Evolutionary conservation across 2,888 invertebrate species (phyloP), one percentile per base, ranked within the genome.

Genomic region (Hypomecis atomaria): DNA sequence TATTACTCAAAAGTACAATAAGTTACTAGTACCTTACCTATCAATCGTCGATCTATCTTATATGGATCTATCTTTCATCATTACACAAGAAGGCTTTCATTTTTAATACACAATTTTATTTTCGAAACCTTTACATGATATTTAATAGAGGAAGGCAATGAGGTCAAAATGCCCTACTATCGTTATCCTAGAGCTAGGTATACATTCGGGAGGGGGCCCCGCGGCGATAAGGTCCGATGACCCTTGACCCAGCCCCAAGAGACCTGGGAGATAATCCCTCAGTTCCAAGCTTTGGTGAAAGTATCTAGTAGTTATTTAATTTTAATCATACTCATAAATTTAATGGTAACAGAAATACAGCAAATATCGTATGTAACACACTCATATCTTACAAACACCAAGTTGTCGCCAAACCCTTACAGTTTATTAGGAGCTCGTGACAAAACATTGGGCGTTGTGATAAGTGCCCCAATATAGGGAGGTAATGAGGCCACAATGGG

Each of bases 241-340:
- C 85, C 85, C 85, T 86, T 86, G 86, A 86, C 86, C 87, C 76
- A 80, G 77, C 83, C 77, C 64, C 73, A 73, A 73, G 77, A 23
- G 23, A 23, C 1, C n/a, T n/a, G 76, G 76, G 70, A 72, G 71
- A 10, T 59, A 69, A 65, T 66, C 69, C 70, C 77, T 72, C 72
- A 65, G 78, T 71, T 76, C 77, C 74, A 58, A 62, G 67, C 71
- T 74, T 69, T 76, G 79, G 77, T 75, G 78, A 70, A 69, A 74
- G 79, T 50, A 78, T 77, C 76, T 75, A 23, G 23, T 75, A 23
- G 23, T 23, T 23, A 23, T 2, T 23, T 23, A 23, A 23, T 23
- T 23, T 23, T 23, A 23, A 3, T 23, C 23, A 23, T 3, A 23
- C 23, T n/a, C n/a, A 23, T 23, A 23, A 23, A 23, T 23, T 3